Conservation (phyloP, 2,888 invertebrate species). For the Acrobeloides nanus region DNA sequence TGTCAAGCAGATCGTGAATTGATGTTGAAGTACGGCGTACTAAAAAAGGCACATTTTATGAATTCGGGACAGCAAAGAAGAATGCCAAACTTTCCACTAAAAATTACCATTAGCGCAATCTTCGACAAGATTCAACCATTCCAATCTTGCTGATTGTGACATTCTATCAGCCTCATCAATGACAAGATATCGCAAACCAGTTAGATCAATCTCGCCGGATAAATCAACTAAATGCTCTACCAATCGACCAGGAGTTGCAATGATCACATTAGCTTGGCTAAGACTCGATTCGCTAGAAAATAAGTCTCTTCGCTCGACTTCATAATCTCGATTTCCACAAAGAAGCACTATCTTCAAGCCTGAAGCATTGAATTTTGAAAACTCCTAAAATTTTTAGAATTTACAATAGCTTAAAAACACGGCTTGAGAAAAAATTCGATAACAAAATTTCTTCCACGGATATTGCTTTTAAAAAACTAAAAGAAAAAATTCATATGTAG, state of each 20-base stretch:
- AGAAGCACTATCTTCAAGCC: constrained; percentile 27
- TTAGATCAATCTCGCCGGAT: constrained; percentile 62
- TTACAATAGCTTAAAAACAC: not conserved
- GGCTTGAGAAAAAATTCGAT: too few species aligned
- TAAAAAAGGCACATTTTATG: too few species aligned
- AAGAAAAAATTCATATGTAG: not conserved
- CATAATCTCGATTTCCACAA: constrained; percentile 22
- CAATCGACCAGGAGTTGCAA: constrained; percentile 85
- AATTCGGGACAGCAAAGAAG: too few species aligned
- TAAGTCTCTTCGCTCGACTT: constrained; percentile 19
- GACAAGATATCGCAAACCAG: constrained; percentile 59
- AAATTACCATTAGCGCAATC: constrained; percentile 52
- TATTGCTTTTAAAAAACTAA: too few species aligned
- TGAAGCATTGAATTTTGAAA: constrained; percentile 28
- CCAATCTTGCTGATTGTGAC: constrained; percentile 80
- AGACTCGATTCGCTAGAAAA: constrained; percentile 15
- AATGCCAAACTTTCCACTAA: too few species aligned
- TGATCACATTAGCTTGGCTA: constrained; percentile 67
- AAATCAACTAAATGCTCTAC: constrained; percentile 76
- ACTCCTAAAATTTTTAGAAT: constrained; percentile 27
- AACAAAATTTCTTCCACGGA: too few species aligned
- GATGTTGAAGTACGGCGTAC: constrained; percentile 4
- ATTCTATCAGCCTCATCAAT: constrained; percentile 96
- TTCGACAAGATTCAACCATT: constrained; percentile 78
- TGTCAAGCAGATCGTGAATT: constrained; percentile 10